Base-by-base conservation (phyloP, 1,140 invertebrate genomes). In the Papilio polyxenes region DNA sequence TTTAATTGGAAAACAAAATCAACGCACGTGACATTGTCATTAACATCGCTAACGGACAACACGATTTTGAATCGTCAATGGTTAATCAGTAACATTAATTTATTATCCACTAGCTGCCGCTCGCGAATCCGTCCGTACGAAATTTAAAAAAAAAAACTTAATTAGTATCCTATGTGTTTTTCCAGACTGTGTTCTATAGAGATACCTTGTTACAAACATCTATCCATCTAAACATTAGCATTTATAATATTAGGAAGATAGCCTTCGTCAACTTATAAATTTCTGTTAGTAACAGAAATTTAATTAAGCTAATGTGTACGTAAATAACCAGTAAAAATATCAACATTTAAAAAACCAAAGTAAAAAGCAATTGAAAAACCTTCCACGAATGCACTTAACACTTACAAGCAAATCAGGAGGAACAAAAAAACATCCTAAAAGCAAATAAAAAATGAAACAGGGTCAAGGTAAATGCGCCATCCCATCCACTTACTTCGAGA, bases 1-100 rank as follows among this genome's bases (percentile, higher is more conserved):
- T 79, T 81, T 83, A 81, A 83, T 83, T 81, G n/a, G 75, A 81
- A 83, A 81, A 65, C 81, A 83, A 81, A 59, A 72, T 7, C 7
- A 49, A 51, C 74, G 13, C 72, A 49, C 40, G 72, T 15, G 37
- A 13, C 31, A 65, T 65, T 31, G 20, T 65, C 62, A 65, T 31
- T 31, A 65, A 65, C 31, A 65, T 31, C 17, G n/a, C 6, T 65
- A 65, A 31, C 62, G 23, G 20, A 65, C 62, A 7, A 31, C 62
- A 65, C 20, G 1, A 65, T 31, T 65, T 31, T 20, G 31, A 11
- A 31, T 20, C 56, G n/a, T 2, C 51, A 11, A 13, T 53, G 10
- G 51, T 10, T 65, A 31, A 65, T 65, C 62, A 11, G 3, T 31
- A 20, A 11, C 62, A 31, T 65, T 31, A 31, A 65, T 11, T 31